Evolutionary conservation across 1,140 invertebrate species (phyloP), one percentile per base, ranked within the genome.

Genomic region (Lordiphosa collinella): DNA sequence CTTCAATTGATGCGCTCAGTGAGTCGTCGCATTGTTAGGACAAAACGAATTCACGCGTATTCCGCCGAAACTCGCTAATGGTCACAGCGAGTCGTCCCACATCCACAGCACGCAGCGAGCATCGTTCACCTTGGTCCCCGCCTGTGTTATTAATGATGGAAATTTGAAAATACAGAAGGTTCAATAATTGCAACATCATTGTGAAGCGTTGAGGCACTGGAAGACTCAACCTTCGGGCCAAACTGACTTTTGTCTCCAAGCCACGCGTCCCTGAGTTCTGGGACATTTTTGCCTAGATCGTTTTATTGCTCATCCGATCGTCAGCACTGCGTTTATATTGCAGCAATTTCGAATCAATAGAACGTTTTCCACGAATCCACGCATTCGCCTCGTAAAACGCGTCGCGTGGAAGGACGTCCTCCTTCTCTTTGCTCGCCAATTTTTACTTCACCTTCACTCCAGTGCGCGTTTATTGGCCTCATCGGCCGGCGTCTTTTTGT

Each of bases 81-180:
- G 76, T 76, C 75, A 63, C 86, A 87, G 76, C 82, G 69, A 67
- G 64, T 67, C 53, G 31, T 50, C 52, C 22, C 22, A 25, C 22
- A 25, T 25, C 22, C 22, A 25, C 22, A 34, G 37, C 29, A 14
- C 41, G 32, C 40, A 48, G 9, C 18, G 14, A 1, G 16, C 34
- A 12, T 49, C 52, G 40, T 72, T 80, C 67, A 84, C 82, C 75
- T 80, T 86, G 82, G 80, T 63, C 69, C 66, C 86, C 86, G 82
- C 82, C 86, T 88, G 86, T 79, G 86, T 88, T 88, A 88, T 88
- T 88, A 88, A 88, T 88, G 86, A 88, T 85, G 86, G 86, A 88
- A 88, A 88, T 88, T 88, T 88, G 78, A 86, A 88, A 88, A 88
- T 88, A 88, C 86, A 88, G 86, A 85, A 88, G 86, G 86, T 88